Evolutionary conservation across 2,113 vertebrate genomes (phyloP), one percentile per base, ranked within the genome.

Genomic region (Arothron firmamentum): DNA sequence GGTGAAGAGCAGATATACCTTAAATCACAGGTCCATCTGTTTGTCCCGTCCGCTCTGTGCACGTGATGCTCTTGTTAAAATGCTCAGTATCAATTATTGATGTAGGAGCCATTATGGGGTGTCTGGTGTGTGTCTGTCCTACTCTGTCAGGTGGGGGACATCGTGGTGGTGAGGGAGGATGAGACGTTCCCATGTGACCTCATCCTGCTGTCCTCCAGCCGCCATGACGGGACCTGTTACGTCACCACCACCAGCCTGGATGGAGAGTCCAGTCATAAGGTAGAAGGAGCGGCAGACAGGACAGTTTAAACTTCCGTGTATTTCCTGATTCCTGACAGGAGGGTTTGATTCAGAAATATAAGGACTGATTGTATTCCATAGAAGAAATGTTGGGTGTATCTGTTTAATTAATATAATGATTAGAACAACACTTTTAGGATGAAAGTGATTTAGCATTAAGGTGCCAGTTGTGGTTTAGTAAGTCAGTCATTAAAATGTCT

Each of bases 141-240:
- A 14, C 41, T 56, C 10, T 55, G 55, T 52, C 82, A 98, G 97
- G 97, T 99, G 50, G 97, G 97, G 56, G 96, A 98, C 80, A 87
- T 99, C 19, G 96, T 99, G 34, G 85, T 95, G 90, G 95, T 98
- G 62, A 94, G 92, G 86, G 95, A 98, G 86, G 91, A 98, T 6
- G 97, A 99, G 89, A 96, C 93, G n/a, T 99, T 99, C 81, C 96
- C 97, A 42, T 98, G 97, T 86, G 97, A 99, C 83, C 85, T 99
- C 86, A 93, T 99, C 90, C 88, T 99, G 75, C 92, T 99, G 0
- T 98, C 97, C 10, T 94, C 96, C 77, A 97, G 93, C 75, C 92
- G 93, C 67, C 87, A 83, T 21, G 95, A 98, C 13, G 96, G 97
- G 43, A 97, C 95, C 6, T 98, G 97, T 90, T 98, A 94, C 15